Base-by-base conservation (phyloP, 2,113 vertebrate genomes). In the Saccopteryx bilineata region DNA sequence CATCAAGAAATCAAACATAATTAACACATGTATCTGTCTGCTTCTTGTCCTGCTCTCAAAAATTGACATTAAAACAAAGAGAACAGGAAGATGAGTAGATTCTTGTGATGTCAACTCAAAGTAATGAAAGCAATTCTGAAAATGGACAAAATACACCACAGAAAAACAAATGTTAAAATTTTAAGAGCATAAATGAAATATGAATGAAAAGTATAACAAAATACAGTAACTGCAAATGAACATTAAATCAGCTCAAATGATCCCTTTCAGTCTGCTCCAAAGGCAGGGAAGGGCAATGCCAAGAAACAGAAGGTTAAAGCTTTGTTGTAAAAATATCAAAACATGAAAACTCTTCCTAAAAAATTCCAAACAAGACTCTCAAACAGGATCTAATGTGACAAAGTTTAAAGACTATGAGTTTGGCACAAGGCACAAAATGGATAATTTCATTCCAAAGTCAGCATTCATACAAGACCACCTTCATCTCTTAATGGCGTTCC, bases 241-340 rank as follows among this genome's bases (percentile, higher is more conserved):
- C 93, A 97, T 54, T 93, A 79, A 89, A 95, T 87, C 95, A 97
- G 87, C 69, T 79, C 46, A 86, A 96, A 96, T 80, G 97, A 96
- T 56, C 98, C 97, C 98, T 98, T 98, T 98, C 98, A 98, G 98
- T 98, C 98, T 98, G 98, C 98, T 98, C 96, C 96, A 96, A 98
- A 98, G 97, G 94, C 13, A 24, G 63, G 63, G 87, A 94, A 83
- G 80, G 91, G 33, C 68, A 91, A 96, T 31, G 56, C 75, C 69
- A 94, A 96, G 92, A 94, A 72, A 95, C 33, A 91, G 19, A 96
- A 95, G 78, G 50, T 54, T 93, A 89, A 88, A 94, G 33, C 71
- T 97, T 68, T 46, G 26, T 7, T 39, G 13, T 48, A 68, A 97
- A 95, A 97, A 97, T 58, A 8, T 60, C n/a, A 33, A 81, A 5